Conservation (phyloP, 1,140 invertebrate genomes). For the Nymphalis io region DNA sequence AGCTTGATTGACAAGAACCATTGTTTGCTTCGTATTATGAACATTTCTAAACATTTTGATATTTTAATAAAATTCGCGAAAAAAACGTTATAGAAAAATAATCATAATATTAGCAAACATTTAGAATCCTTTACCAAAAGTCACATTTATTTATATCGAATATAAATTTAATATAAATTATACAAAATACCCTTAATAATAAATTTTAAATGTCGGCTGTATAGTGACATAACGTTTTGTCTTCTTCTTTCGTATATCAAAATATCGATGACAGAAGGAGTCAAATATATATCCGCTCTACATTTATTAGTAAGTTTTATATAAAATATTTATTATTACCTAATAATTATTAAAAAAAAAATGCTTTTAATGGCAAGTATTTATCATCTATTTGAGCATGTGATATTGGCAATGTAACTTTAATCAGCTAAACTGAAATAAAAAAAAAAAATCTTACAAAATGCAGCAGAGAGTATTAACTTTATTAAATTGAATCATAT, state of each 20-base stretch:
- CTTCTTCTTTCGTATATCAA: too few relatives aligned
- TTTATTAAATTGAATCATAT: neutral
- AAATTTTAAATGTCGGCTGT: too few relatives aligned
- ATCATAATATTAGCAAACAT: slow-evolving; percentile 14
- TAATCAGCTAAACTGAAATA: slow-evolving; percentile 4
- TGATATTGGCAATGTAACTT: slow-evolving; percentile 23
- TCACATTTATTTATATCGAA: neutral
- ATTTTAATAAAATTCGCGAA: neutral
- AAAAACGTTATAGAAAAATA: neutral
- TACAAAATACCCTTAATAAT: neutral
- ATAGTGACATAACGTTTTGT: too few relatives aligned
- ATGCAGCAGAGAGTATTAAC: slow-evolving; percentile 15
- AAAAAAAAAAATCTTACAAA: slow-evolving; percentile 18
- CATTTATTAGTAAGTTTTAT: too few relatives aligned
- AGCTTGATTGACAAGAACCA: slow-evolving; percentile 62
- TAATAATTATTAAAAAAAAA: slow-evolving; percentile 9
- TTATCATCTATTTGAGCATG: slow-evolving; percentile 25
- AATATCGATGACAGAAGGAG: too few relatives aligned
- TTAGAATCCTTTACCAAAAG: slow-evolving; percentile 12
- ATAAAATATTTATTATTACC: slow-evolving; percentile 10
- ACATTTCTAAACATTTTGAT: neutral
- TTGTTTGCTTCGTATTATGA: slow-evolving; percentile 52
- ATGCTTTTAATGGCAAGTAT: slow-evolving; percentile 22
- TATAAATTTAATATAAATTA: neutral
- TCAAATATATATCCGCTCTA: too few relatives aligned